Evolutionary conservation across 1,140 invertebrate species (phyloP).

Genomic region (Drosophila tani): DNA sequence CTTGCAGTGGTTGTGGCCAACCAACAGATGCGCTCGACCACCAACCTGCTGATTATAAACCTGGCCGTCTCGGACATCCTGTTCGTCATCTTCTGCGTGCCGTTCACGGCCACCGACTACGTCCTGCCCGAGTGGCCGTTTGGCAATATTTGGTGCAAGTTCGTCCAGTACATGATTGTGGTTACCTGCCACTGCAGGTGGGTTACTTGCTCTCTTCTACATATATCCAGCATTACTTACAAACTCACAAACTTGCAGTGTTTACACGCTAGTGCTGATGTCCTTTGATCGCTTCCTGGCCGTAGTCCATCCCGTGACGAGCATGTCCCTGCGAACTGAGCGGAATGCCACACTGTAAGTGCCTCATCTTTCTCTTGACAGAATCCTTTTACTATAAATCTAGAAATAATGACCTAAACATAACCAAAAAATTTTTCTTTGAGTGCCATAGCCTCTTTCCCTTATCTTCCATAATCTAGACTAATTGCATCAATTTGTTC

Average conservation of each 20-base stretch:
- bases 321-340: conserved; percentile 95
- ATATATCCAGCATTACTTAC: conserved; percentile 86
- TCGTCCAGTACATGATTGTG: conserved; percentile 93
- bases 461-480: conserved; percentile 7
- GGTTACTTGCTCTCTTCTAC: conserved; percentile 85
- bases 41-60: conserved; percentile 96
- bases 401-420: not conserved
- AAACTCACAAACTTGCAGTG: conserved; percentile 37
- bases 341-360: conserved; percentile 89
- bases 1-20: conserved; percentile 93
- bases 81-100: conserved; percentile 97
- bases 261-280: conserved; percentile 97
- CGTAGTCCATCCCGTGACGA: conserved; percentile 96
- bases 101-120: conserved; percentile 89
- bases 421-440: not conserved
- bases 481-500: conserved; percentile 46
- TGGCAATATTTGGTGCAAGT: conserved; percentile 95
- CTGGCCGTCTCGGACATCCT: conserved; percentile 95
- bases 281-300: conserved; percentile 97
- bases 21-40: conserved; percentile 96
- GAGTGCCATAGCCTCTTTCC: not conserved
- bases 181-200: conserved; percentile 94
- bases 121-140: conserved; percentile 95
- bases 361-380: not conserved
- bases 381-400: too few relatives aligned